Conservation (phyloP, 2,797 vertebrate species). For the Phataginus tetradactyla region DNA sequence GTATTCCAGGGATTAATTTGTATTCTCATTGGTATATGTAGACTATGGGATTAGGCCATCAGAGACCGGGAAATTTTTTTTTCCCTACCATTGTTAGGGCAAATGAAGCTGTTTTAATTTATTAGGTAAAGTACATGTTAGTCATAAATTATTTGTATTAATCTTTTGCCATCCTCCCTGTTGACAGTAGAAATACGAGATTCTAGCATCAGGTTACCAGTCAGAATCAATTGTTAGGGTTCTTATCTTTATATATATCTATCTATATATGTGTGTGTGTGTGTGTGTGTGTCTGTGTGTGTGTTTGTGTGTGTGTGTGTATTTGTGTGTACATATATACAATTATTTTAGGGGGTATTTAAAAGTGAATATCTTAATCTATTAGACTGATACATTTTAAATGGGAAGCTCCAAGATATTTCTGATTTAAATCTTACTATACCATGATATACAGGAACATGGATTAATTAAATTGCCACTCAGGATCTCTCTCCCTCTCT, state of each 20-base stretch:
- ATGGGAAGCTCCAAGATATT: not conserved
- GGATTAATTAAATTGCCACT: not conserved
- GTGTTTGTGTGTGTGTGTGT: not conserved
- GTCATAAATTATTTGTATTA: conserved; percentile 8
- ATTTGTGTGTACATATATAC: not conserved
- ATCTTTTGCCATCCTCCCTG: not conserved
- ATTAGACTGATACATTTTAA: not conserved
- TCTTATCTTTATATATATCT: not conserved
- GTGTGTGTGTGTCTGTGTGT: not conserved
- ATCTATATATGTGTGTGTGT: too few species aligned
- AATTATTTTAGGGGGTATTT: not conserved
- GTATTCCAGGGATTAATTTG: not conserved
- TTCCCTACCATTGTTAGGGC: not conserved
- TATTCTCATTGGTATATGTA: not conserved
- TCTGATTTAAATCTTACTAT: not conserved
- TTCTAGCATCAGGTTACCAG: not conserved
- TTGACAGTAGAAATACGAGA: not conserved
- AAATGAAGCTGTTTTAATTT: not conserved
- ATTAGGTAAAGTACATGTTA: not conserved
- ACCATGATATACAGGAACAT: not conserved
- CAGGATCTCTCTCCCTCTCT: too few species aligned
- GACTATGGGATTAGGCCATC: not conserved
- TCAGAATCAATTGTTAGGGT: not conserved
- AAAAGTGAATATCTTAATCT: not conserved
- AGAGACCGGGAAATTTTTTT: not conserved